phyloP scores from a whole-genome alignment of 2,113 vertebrate species.

The Engystomops pustulosus region DNA sequence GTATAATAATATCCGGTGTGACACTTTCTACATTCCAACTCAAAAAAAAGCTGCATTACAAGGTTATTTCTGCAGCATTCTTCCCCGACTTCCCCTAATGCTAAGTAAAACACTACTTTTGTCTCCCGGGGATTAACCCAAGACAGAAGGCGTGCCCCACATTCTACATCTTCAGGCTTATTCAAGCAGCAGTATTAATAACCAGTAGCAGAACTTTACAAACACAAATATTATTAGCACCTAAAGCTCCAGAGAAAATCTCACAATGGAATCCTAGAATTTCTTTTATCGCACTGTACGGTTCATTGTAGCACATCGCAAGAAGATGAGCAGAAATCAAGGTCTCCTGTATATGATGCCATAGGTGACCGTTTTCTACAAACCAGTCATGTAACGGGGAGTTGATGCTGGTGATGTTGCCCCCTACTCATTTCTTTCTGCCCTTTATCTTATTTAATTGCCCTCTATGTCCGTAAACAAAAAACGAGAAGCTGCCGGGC shows the following conservation, averaged over 20 bases:
- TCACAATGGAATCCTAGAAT: not conserved
- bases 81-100: conserved; percentile 26
- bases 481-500: too few relatives aligned
- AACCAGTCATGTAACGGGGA: too few relatives aligned
- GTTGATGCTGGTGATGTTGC: too few relatives aligned
- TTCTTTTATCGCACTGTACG: too few relatives aligned
- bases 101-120: conserved; percentile 35
- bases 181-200: not conserved
- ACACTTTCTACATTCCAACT: conserved; percentile 4
- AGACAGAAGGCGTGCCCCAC: conserved; percentile 32
- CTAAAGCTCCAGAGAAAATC: not conserved
- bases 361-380: too few relatives aligned
- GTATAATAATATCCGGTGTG: not conserved
- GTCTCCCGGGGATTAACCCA: conserved; percentile 40
- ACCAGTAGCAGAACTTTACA: not conserved
- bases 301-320: too few relatives aligned
- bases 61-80: conserved; percentile 34
- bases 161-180: not conserved
- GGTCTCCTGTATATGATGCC: too few relatives aligned
- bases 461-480: too few relatives aligned
- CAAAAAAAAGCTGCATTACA: not conserved
- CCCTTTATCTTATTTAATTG: too few relatives aligned
- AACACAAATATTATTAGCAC: not conserved
- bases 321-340: too few relatives aligned
- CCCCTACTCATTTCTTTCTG: too few relatives aligned